Evolutionary conservation across 2,113 vertebrate species (phyloP).

Genomic region (Brevimyrus niger): DNA sequence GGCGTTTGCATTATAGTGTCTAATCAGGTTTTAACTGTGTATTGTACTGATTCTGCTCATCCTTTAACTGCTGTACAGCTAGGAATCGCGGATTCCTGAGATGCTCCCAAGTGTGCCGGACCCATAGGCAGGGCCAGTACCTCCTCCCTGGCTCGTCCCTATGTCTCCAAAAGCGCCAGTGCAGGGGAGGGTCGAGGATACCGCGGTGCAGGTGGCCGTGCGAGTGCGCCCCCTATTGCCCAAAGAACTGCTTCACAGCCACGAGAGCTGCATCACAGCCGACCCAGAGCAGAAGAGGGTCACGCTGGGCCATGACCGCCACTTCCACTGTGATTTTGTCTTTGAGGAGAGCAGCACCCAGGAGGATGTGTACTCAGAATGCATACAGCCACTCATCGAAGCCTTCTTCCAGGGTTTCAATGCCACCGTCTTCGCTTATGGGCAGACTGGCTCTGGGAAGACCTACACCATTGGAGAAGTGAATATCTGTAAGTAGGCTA

Average conservation of each 20-base stretch:
- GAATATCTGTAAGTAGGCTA: conserved; percentile 78
- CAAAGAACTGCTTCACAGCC: conserved; percentile 78
- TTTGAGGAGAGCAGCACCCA: conserved; percentile 74
- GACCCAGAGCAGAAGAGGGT: conserved; percentile 58
- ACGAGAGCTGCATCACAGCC: conserved; percentile 74
- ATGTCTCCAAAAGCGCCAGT: conserved; percentile 76
- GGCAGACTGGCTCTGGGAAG: conserved; percentile 91
- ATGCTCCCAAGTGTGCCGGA: conserved; percentile 37
- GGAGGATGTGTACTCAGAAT: conserved; percentile 72
- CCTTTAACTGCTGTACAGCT: neutral
- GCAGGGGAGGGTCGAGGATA: conserved; percentile 64
- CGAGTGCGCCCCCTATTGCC: conserved; percentile 81
- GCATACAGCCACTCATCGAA: conserved; percentile 80
- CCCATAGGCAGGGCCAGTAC: neutral
- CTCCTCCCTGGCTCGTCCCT: conserved; percentile 24
- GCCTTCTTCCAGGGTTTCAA: conserved; percentile 92
- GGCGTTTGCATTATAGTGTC: neutral
- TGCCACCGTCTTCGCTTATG: conserved; percentile 87
- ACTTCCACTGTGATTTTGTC: conserved; percentile 74
- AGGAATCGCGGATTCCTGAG: conserved; percentile 1
- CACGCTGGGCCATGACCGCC: conserved; percentile 75
- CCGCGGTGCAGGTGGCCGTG: conserved; percentile 74
- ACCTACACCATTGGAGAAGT: conserved; percentile 90
- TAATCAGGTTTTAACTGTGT: neutral
- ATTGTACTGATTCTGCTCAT: neutral